These are phyloP conservation scores for Orchestes rusci DNA, from an alignment of 2,888 invertebrate species.

Conservation along the genomic window DNA sequence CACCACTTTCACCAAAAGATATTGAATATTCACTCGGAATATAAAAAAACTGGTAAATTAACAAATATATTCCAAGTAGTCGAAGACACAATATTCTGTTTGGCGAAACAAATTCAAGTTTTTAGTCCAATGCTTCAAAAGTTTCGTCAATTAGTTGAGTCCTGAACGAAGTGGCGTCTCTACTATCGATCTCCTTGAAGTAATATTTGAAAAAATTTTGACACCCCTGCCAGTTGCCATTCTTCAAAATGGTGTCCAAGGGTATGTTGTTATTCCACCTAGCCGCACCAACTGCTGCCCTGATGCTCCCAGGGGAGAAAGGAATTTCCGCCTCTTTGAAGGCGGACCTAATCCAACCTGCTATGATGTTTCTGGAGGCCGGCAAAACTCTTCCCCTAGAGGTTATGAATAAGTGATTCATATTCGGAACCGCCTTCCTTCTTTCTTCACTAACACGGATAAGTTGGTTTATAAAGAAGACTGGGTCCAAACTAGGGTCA, in stretches of 20 bases:
- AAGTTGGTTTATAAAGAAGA: conserved; percentile 15
- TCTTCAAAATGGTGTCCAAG: conserved; percentile 12
- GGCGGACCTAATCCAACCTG: conserved; percentile 13
- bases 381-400: too few relatives aligned
- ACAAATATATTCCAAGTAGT: too few relatives aligned
- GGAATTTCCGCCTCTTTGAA: conserved; percentile 8
- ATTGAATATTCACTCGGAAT: too few relatives aligned
- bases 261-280: conserved; percentile 11
- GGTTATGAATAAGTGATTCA: neutral
- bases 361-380: conserved; percentile 12
- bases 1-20: too few relatives aligned
- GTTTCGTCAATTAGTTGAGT: too few relatives aligned
- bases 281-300: conserved; percentile 16
- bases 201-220: too few relatives aligned
- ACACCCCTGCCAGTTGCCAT: conserved; percentile 14
- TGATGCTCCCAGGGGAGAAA: conserved; percentile 16
- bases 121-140: too few relatives aligned
- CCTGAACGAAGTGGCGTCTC: too few relatives aligned
- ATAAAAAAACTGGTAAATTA: too few relatives aligned
- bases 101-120: too few relatives aligned
- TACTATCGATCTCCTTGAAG: too few relatives aligned
- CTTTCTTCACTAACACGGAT: conserved; percentile 8
- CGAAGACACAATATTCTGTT: too few relatives aligned
- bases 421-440: conserved; percentile 2
- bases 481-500: conserved; percentile 15